phyloP scores from a whole-genome alignment of 2,888 invertebrate species.

The Acronicta psi region DNA sequence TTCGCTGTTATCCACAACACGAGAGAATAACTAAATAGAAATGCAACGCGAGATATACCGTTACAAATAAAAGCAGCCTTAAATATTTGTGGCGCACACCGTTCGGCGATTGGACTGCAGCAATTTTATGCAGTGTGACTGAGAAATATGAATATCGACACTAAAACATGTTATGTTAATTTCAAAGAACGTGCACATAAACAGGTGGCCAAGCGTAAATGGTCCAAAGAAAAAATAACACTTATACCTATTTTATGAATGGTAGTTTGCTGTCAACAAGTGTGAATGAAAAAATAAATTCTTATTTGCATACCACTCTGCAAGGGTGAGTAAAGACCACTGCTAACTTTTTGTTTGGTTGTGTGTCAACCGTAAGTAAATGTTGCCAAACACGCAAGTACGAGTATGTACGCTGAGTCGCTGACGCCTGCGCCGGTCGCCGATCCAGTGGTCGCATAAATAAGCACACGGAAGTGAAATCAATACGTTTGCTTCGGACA shows the following conservation, averaged over 20 bases:
- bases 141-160: slow-evolving; percentile 49
- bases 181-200: slow-evolving; percentile 48
- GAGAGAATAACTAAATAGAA: slow-evolving; percentile 3
- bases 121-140: slow-evolving; percentile 47
- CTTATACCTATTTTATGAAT: slow-evolving; percentile 66
- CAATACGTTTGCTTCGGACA: slow-evolving; percentile 50
- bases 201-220: slow-evolving; percentile 57
- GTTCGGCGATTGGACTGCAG: slow-evolving; percentile 31
- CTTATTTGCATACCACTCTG: slow-evolving; percentile 55
- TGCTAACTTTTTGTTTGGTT: slow-evolving; percentile 41
- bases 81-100: slow-evolving; percentile 37
- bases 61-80: slow-evolving; percentile 28
- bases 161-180: slow-evolving; percentile 59
- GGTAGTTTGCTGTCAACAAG: slow-evolving; percentile 55
- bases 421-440: slow-evolving; percentile 34
- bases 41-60: slow-evolving; percentile 4
- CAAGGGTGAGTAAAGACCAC: slow-evolving; percentile 51
- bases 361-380: slow-evolving; percentile 49
- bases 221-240: slow-evolving; percentile 45
- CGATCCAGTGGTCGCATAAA: slow-evolving; percentile 47
- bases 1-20: slow-evolving; percentile 10
- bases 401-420: slow-evolving; percentile 43
- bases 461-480: slow-evolving; percentile 56
- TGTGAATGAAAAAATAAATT: slow-evolving; percentile 60
- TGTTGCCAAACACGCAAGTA: slow-evolving; percentile 45